These are phyloP conservation scores for Virgularia gustaviana DNA, from an alignment of 92 coral and sea anemone genomes.

Conservation along the genomic window DNA sequence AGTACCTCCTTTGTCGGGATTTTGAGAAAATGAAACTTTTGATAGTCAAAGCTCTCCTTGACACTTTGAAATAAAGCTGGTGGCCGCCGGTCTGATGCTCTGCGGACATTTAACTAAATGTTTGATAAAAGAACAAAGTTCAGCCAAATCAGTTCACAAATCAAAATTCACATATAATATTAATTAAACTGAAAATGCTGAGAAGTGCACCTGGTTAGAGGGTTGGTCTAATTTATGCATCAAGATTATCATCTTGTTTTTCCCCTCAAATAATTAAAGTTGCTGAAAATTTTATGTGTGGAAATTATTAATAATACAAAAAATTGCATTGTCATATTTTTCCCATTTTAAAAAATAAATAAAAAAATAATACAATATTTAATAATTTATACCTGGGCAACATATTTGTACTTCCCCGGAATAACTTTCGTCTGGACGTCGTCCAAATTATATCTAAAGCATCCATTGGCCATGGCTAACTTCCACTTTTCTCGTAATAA, in stretches of 20 bases:
- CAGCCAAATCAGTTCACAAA: too few relatives aligned
- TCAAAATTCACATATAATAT: too few relatives aligned
- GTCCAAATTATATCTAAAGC: conserved; percentile 52
- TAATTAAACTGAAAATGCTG: too few relatives aligned
- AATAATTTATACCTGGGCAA: conserved; percentile 52
- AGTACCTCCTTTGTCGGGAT: conserved; percentile 47
- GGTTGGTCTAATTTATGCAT: too few relatives aligned
- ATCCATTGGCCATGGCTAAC: conserved; percentile 43
- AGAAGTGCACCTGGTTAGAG: too few relatives aligned
- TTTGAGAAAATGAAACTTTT: conserved; percentile 53
- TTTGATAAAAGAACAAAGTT: too few relatives aligned
- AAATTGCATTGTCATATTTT: too few relatives aligned
- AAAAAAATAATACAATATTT: neutral
- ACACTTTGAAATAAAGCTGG: conserved; percentile 43
- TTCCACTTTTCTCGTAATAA: conserved; percentile 44
- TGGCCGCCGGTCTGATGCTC: conserved; percentile 50
- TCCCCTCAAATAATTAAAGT: neutral
- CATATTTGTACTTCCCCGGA: conserved; percentile 48
- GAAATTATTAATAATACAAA: too few relatives aligned
- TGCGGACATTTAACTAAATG: conserved; percentile 49
- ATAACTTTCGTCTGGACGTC: conserved; percentile 47
- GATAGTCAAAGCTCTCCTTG: conserved; percentile 47
- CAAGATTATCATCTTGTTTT: too few relatives aligned
- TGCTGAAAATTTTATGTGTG: too few relatives aligned
- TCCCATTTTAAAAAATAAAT: neutral